Conservation (phyloP, 2,888 invertebrate species). For the Molorchus minor region DNA sequence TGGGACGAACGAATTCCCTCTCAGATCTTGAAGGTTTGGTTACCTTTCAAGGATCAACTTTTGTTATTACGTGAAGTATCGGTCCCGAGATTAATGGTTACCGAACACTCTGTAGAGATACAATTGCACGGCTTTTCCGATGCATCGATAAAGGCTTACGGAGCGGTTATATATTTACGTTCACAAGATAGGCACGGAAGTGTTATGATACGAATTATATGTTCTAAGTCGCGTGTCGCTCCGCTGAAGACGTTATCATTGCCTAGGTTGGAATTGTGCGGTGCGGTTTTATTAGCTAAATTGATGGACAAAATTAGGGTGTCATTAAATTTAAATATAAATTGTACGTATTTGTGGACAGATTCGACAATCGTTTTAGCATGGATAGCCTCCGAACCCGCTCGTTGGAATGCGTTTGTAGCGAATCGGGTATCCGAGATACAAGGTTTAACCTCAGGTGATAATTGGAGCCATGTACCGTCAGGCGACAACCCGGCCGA, state of each 20-base stretch:
- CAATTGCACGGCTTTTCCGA: constrained; percentile 11
- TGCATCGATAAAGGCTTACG: constrained; percentile 4
- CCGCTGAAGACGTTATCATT: not conserved
- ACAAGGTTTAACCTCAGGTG: not conserved
- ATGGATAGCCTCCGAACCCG: not conserved
- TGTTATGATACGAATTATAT: not conserved
- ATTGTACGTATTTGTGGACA: not conserved
- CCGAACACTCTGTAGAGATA: not conserved
- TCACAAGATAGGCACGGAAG: not conserved
- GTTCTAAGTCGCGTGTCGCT: not conserved
- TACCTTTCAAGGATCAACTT: not conserved
- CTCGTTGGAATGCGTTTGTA: not conserved
- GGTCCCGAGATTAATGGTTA: not conserved
- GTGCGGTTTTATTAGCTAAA: not conserved
- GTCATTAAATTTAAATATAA: no score
- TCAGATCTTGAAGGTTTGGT: no score
- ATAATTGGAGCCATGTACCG: no score
- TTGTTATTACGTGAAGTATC: not conserved
- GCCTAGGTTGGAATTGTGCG: not conserved
- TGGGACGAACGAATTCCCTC: constrained; percentile 17
- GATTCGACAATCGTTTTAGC: not conserved
- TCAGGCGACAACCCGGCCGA: no score
- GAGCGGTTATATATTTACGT: constrained; percentile 9
- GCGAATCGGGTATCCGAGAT: not conserved
- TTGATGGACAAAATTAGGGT: not conserved